Evolutionary conservation across 2,888 invertebrate genomes (phyloP).

Genomic region (Trichacis sp.): DNA sequence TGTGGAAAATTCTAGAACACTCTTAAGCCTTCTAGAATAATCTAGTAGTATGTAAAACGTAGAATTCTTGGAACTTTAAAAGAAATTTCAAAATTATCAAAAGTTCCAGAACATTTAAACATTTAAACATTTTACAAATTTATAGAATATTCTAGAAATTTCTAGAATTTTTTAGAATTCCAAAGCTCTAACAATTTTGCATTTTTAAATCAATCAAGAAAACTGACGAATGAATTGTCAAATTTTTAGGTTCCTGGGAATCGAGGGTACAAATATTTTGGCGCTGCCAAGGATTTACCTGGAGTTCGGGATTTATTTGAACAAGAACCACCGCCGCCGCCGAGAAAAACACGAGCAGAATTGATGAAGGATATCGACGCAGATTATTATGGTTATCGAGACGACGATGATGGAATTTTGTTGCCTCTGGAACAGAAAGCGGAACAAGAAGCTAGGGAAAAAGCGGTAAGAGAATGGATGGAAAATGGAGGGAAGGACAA

Average conservation of each 20-base stretch:
- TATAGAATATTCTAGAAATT: too few relatives aligned
- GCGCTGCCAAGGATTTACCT: slow-evolving; percentile 97
- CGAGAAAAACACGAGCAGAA: slow-evolving; percentile 93
- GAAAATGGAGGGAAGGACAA: slow-evolving; percentile 71
- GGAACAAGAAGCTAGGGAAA: slow-evolving; percentile 77
- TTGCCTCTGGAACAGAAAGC: slow-evolving; percentile 86
- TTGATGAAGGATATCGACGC: slow-evolving; percentile 98
- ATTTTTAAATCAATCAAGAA: too few relatives aligned
- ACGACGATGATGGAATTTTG: slow-evolving; percentile 97
- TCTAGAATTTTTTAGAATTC: too few relatives aligned
- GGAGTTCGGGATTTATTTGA: slow-evolving; percentile 97
- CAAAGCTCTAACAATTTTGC: too few relatives aligned
- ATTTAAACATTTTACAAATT: too few relatives aligned
- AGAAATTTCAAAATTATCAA: too few relatives aligned
- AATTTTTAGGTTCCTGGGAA: slow-evolving; percentile 91
- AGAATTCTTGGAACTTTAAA: too few relatives aligned
- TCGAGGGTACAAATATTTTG: slow-evolving; percentile 98
- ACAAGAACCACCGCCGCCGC: slow-evolving; percentile 91
- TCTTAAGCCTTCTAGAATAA: too few relatives aligned
- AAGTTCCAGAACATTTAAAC: too few relatives aligned
- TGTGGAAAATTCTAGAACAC: too few relatives aligned
- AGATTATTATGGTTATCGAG: slow-evolving; percentile 98
- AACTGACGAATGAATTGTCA: too few relatives aligned
- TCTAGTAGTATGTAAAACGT: too few relatives aligned
- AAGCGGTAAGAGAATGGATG: slow-evolving; percentile 81